Conservation (phyloP, 2,888 invertebrate genomes). For the Sussaba pulchella region DNA sequence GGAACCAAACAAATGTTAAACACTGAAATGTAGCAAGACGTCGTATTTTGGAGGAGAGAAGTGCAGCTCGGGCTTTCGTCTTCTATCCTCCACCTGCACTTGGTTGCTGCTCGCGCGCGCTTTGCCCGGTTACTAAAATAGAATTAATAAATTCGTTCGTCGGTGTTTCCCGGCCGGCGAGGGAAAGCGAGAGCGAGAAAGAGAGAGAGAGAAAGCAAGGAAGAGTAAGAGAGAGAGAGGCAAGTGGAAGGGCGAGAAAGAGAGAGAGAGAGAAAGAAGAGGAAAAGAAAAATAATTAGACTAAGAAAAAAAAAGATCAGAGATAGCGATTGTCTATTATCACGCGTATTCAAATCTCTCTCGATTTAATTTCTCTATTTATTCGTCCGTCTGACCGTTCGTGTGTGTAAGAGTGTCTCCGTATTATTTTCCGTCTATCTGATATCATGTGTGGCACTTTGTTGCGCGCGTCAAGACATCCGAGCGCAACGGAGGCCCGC, state of each 20-base stretch:
- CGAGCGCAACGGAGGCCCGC: slow-evolving; percentile 80
- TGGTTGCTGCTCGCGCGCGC: slow-evolving; percentile 31
- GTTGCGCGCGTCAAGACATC: slow-evolving; percentile 70
- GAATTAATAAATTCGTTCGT: slow-evolving; percentile 67
- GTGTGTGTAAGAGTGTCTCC: background rate
- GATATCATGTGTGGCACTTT: background rate
- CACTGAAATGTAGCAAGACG: background rate
- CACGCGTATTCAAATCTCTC: no score
- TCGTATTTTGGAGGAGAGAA: slow-evolving; percentile 2
- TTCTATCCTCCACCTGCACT: slow-evolving; percentile 50
- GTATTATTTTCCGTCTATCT: background rate
- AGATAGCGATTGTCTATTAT: no score
- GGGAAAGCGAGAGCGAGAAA: slow-evolving; percentile 38
- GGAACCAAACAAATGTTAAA: slow-evolving; percentile 4
- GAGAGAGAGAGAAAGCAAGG: slow-evolving; percentile 11
- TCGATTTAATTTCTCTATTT: no score
- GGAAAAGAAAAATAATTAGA: no score
- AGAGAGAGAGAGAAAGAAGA: no score
- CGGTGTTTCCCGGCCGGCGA: slow-evolving; percentile 21
- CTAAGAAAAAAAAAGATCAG: no score
- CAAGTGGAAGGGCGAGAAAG: no score
- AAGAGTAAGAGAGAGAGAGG: no score
- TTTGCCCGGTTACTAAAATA: slow-evolving; percentile 63
- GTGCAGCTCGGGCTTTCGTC: slow-evolving; percentile 14
- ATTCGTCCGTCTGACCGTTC: no score